These are phyloP conservation scores for Odontamblyopus rebecca DNA, from an alignment of 2,797 vertebrate genomes.

Conservation along the genomic window DNA sequence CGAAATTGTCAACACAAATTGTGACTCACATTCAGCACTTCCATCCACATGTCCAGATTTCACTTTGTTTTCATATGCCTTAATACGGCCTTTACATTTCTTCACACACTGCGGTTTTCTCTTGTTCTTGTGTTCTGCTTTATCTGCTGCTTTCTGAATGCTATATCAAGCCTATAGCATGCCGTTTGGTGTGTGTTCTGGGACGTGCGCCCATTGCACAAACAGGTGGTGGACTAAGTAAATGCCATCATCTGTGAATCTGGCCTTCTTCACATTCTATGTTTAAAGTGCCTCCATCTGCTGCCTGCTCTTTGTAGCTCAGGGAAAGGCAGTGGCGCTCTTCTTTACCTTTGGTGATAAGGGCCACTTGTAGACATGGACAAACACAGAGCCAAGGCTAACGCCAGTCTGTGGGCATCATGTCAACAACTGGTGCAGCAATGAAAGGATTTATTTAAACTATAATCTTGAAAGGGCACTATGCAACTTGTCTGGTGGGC, in stretches of 20 bases:
- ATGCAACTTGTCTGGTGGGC: too few relatives aligned
- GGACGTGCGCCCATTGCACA: conserved; percentile 25
- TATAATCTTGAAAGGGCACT: not conserved
- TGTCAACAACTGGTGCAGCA: conserved; percentile 14
- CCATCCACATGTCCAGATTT: too few relatives aligned
- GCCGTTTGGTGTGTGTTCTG: conserved; percentile 21
- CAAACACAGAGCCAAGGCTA: conserved; percentile 1
- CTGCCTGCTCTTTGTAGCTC: conserved; percentile 21
- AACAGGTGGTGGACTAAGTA: conserved; percentile 47
- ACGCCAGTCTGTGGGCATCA: conserved; percentile 9
- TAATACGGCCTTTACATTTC: not conserved
- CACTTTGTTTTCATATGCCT: not conserved
- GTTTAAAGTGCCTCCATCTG: conserved; percentile 42
- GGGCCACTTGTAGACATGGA: conserved; percentile 7
- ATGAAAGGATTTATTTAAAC: not conserved
- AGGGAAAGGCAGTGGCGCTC: conserved; percentile 19
- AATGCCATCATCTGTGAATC: conserved; percentile 38
- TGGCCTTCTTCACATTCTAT: conserved; percentile 37
- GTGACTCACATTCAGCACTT: too few relatives aligned
- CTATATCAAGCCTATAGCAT: conserved; percentile 17
- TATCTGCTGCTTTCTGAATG: not conserved
- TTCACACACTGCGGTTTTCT: not conserved
- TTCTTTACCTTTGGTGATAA: conserved; percentile 32
- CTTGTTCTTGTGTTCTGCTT: not conserved
- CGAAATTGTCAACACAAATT: too few relatives aligned